phyloP scores from a whole-genome alignment of 2,888 invertebrate species.

The Heteromyza rotundicornis region DNA sequence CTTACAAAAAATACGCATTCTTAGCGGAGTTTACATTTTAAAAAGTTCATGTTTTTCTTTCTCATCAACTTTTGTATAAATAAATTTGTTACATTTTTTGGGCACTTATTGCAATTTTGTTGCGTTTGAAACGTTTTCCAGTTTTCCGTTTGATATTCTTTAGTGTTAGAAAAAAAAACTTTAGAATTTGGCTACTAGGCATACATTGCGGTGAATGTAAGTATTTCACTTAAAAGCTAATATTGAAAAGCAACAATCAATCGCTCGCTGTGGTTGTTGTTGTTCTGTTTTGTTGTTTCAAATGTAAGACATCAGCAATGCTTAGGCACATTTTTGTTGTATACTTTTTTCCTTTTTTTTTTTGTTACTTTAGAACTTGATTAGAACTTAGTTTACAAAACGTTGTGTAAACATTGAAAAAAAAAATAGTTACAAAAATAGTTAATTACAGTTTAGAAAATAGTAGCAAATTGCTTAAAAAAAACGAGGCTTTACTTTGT shows the following conservation, averaged over 20 bases:
- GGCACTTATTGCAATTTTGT: slow-evolving; percentile 38
- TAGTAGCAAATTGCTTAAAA: slow-evolving; percentile 1
- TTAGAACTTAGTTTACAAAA: too few species aligned
- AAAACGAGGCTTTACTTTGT: background rate
- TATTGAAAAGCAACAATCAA: slow-evolving; percentile 20
- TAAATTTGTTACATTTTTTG: slow-evolving; percentile 27
- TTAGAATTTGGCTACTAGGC: slow-evolving; percentile 31
- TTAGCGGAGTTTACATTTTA: background rate
- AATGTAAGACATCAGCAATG: slow-evolving; percentile 27
- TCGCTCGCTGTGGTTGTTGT: background rate
- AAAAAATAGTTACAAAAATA: too few species aligned
- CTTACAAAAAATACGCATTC: background rate
- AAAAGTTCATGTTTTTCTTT: slow-evolving; percentile 6
- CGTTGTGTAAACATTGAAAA: too few species aligned
- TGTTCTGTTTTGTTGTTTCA: slow-evolving; percentile 12
- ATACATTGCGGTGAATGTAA: slow-evolving; percentile 10
- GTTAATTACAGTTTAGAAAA: background rate
- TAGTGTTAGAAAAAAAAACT: slow-evolving; percentile 10
- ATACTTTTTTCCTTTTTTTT: too few species aligned
- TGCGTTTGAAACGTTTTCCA: slow-evolving; percentile 26
- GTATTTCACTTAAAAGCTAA: slow-evolving; percentile 27
- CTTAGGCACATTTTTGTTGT: slow-evolving; percentile 36
- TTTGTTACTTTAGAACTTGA: too few species aligned
- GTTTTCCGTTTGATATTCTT: slow-evolving; percentile 11
- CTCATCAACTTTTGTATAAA: slow-evolving; percentile 12